Conservation (phyloP, 2,113 vertebrate species). For the Elephantulus edwardii region DNA sequence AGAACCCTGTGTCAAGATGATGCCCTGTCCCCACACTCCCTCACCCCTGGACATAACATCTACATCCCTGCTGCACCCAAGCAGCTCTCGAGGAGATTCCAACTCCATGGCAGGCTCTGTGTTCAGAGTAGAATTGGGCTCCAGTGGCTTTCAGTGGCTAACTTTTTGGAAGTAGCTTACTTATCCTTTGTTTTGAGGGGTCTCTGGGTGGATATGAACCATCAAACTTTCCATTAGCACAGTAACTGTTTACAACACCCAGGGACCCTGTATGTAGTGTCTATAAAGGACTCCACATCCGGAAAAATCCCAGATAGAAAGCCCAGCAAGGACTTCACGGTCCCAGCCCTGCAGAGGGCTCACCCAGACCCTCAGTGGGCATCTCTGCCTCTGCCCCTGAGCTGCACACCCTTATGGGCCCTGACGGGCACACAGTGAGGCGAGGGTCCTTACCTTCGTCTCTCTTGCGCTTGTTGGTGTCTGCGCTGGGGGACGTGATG, state of each 20-base stretch:
- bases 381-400: not conserved
- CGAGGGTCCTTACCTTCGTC: slow-evolving; percentile 90
- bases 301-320: not conserved
- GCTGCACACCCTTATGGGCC: too few relatives aligned
- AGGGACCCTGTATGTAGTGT: not conserved
- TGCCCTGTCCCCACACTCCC: not conserved
- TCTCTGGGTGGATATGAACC: not conserved
- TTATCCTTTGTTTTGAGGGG: not conserved
- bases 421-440: accelerated
- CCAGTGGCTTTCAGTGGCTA: not conserved
- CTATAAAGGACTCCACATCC: not conserved
- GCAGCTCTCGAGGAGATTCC: not conserved
- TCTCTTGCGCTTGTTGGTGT: slow-evolving; percentile 96
- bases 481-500: slow-evolving; percentile 91
- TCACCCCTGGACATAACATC: not conserved
- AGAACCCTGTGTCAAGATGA: not conserved
- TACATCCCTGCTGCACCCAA: not conserved
- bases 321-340: not conserved
- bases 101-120: not conserved
- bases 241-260: not conserved
- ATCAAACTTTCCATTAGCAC: not conserved
- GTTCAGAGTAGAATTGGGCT: not conserved
- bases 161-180: not conserved
- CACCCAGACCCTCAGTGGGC: too few relatives aligned
- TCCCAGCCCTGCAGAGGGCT: too few relatives aligned